These are phyloP conservation scores for Melospiza melodia DNA, from an alignment of 2,113 vertebrate genomes.

Conservation along the genomic window DNA sequence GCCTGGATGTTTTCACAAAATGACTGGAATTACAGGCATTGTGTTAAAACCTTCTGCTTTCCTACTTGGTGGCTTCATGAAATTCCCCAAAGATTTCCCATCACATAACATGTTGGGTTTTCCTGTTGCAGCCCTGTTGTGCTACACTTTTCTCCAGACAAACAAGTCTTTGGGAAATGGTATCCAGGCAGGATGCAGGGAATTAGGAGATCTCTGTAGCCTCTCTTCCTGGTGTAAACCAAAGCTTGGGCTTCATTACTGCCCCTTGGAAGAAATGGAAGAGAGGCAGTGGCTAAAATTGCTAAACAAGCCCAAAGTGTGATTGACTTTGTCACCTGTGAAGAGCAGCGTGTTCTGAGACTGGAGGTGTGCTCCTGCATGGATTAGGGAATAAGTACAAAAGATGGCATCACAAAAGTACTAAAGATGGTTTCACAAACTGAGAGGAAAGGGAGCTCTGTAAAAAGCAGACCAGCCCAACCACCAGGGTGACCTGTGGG, in stretches of 20 bases:
- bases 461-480: background rate
- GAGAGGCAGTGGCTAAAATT: background rate
- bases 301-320: background rate
- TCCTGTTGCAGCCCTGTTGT: background rate
- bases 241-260: background rate
- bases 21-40: background rate
- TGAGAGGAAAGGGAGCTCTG: background rate
- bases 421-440: background rate
- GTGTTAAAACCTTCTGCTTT: background rate
- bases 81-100: background rate
- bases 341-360: background rate
- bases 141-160: background rate
- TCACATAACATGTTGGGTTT: background rate
- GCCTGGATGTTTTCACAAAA: background rate
- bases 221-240: background rate
- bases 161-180: background rate
- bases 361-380: rapidly evolving
- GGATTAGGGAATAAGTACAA: background rate
- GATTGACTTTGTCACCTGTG: background rate
- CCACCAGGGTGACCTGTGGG: background rate
- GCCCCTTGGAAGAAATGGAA: background rate
- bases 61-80: background rate
- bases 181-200: background rate
- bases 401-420: background rate
- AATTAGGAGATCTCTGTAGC: background rate